A percentile compares a stretch with the other conserved stretches of the same genome.
These are phyloP conservation scores for Rhamnusium bicolor DNA, from an alignment of 2,888 invertebrate genomes.

Conservation along the genomic window DNA sequence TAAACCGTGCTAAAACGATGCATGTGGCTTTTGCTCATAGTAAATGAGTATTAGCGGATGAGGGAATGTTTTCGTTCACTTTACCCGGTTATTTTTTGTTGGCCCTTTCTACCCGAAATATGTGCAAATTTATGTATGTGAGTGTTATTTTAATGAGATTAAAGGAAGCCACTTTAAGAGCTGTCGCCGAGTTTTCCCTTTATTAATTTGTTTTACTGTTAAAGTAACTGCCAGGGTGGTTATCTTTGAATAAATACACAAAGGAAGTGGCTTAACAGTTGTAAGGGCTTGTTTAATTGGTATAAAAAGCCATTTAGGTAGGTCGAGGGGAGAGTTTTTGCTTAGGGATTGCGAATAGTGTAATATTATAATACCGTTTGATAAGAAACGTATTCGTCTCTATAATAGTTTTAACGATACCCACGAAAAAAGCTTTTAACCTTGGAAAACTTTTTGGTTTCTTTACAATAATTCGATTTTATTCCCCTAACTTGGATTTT, in stretches of 20 bases:
- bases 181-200: constrained; percentile 36
- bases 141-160: constrained; percentile 51
- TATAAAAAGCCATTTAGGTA: constrained; percentile 32
- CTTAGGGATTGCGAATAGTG: background rate
- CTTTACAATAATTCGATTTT: background rate
- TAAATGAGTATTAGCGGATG: background rate
- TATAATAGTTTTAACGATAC: background rate
- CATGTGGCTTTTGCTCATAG: background rate
- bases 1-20: background rate
- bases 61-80: constrained; percentile 41
- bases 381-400: background rate
- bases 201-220: constrained; percentile 46
- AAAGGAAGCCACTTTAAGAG: constrained; percentile 34
- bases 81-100: constrained; percentile 29
- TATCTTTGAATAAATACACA: constrained; percentile 47
- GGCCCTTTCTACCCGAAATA: constrained; percentile 34
- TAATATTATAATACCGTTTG: background rate
- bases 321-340: background rate
- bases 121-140: constrained; percentile 53
- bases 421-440: background rate
- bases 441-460: background rate
- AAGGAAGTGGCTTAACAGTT: constrained; percentile 42
- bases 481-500: background rate
- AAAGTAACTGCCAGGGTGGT: constrained; percentile 37
- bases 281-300: constrained; percentile 42